Percentiles rank a stretch among this genome's conserved stretches.
phyloP scores from a whole-genome alignment of 2,113 vertebrate species.

The Dermatemys mawii region DNA sequence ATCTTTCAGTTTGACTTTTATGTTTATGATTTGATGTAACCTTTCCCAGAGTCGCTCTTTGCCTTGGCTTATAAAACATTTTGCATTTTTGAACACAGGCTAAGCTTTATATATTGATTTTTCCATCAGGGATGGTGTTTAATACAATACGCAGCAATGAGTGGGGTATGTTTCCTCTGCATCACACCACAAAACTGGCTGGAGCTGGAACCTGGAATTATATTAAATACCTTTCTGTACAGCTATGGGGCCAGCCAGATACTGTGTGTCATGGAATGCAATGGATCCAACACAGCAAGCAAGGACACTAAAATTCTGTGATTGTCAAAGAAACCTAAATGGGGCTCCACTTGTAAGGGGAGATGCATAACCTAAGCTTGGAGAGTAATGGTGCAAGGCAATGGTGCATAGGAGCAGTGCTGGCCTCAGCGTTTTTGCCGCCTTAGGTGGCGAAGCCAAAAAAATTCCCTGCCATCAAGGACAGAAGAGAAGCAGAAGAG shows the following conservation, averaged over 20 bases:
- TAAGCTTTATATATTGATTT: background rate
- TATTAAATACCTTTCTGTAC: background rate
- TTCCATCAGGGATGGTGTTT: background rate
- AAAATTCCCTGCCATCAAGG: too few relatives aligned
- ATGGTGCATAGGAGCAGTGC: too few relatives aligned
- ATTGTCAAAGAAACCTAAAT: background rate
- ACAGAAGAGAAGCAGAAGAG: too few relatives aligned
- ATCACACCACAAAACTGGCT: background rate
- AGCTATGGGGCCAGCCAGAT: background rate
- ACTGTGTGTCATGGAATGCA: fast-evolving
- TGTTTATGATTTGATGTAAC: background rate
- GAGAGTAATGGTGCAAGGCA: background rate
- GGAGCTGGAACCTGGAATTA: background rate
- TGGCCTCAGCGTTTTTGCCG: too few relatives aligned
- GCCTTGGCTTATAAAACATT: background rate
- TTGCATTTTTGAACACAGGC: background rate
- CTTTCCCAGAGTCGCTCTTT: background rate
- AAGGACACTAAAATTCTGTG: background rate
- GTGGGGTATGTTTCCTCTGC: background rate
- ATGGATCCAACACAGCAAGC: background rate
- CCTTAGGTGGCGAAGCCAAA: too few relatives aligned
- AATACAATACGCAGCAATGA: background rate
- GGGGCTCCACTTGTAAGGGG: background rate
- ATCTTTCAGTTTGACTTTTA: background rate
- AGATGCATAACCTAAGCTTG: background rate